Evolutionary conservation across 2,113 vertebrate species (phyloP).

Genomic region (Neogobius melanostomus): DNA sequence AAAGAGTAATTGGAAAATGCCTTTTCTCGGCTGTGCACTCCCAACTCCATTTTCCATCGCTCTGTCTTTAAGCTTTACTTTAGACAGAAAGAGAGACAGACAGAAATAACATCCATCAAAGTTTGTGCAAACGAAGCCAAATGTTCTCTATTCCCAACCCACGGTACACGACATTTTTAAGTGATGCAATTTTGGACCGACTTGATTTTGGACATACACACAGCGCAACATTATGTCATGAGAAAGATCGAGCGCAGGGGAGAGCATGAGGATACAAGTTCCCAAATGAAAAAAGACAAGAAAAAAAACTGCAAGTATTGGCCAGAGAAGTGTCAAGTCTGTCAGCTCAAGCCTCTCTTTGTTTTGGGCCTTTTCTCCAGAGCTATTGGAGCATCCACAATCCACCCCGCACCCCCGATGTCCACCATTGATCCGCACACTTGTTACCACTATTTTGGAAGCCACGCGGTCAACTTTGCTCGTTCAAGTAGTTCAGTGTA

Average conservation of each 20-base stretch:
- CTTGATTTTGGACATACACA: neutral
- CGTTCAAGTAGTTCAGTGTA: neutral
- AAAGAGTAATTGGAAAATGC: no score
- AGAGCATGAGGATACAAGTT: neutral
- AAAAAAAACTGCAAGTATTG: constrained; percentile 34
- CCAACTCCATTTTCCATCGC: neutral
- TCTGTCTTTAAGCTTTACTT: neutral
- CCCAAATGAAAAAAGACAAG: constrained; percentile 10
- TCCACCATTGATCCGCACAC: constrained; percentile 19
- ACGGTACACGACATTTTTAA: neutral
- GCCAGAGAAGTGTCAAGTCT: constrained; percentile 48
- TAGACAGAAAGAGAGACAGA: no score
- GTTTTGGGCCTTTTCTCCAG: constrained; percentile 71
- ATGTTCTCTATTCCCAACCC: neutral
- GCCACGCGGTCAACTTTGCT: neutral
- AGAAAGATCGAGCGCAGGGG: neutral
- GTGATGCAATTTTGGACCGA: neutral
- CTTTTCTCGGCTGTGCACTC: neutral
- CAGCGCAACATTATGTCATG: neutral
- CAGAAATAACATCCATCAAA: neutral
- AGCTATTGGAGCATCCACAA: constrained; percentile 31
- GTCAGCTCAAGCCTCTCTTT: constrained; percentile 66
- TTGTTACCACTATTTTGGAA: constrained; percentile 17
- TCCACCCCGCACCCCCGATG: constrained; percentile 45
- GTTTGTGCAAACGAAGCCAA: neutral